These are phyloP conservation scores for Xylophagus ater DNA, from an alignment of 2,888 invertebrate species.

Conservation along the genomic window DNA sequence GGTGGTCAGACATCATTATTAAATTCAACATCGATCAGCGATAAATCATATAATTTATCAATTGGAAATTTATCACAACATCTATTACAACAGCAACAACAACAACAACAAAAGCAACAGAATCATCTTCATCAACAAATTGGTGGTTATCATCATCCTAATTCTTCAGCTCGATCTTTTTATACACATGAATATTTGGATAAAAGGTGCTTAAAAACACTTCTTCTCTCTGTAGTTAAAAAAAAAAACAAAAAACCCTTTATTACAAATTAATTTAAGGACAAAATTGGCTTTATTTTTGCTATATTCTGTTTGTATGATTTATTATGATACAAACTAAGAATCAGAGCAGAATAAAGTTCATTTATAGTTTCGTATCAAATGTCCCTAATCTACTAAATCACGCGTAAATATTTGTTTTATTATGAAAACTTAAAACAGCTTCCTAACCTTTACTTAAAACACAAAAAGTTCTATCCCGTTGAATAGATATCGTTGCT, in stretches of 20 bases:
- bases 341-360: no score
- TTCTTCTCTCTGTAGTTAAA: constrained; percentile 4
- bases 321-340: no score
- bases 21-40: constrained; percentile 15
- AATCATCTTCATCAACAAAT: constrained; percentile 20
- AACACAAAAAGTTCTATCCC: no score
- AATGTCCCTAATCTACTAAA: no score
- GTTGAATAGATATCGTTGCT: no score
- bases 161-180: constrained; percentile 21
- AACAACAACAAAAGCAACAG: constrained; percentile 17
- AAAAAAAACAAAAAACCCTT: constrained; percentile 3
- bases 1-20: constrained; percentile 15
- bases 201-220: constrained; percentile 27
- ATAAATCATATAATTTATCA: constrained; percentile 14
- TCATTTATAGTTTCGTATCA: no score
- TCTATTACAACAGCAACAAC: constrained; percentile 17
- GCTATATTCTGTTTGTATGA: no score
- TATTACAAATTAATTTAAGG: constrained; percentile 1
- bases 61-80: constrained; percentile 25
- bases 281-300: no score
- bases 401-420: no score
- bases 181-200: constrained; percentile 31
- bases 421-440: no score
- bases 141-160: constrained; percentile 10
- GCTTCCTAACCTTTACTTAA: no score